Base-by-base conservation (phyloP, 2,797 vertebrate genomes). In the Silurus lanzhouensis region DNA sequence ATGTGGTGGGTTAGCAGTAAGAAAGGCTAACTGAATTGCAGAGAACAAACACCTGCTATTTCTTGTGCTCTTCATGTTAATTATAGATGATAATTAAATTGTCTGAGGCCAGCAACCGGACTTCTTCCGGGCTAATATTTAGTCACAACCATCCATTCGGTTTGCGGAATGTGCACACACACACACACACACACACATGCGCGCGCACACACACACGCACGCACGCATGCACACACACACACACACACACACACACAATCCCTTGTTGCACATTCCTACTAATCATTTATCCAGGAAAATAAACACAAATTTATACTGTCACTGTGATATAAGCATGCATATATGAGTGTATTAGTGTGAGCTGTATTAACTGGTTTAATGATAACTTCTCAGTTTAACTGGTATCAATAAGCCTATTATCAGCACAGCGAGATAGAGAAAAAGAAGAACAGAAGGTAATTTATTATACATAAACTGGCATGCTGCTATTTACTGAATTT, bases 61-160 rank as follows among this genome's bases (percentile, higher is more conserved):
- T 84, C 84, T 81, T 86, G 82, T 85, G 82, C 82, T 82, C 67
- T 87, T 82, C 87, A 84, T 89, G 85, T 87, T 86, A 88, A 90
- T 90, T 81, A 87, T 70, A 76, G 25, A 44, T 57, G 63, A 63
- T 88, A 87, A 90, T 88, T 80, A 86, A 86, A 88, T 85, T 87
- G 82, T 88, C 82, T 79, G 58, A 84, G 84, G 25, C 52, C 66
- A 55, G 10, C 72, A 84, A 71, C 76, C 79, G 57, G 60, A 79
- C 31, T 70, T 87, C 74, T 78, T 76, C 64, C 63, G 63, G 84
- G 71, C 78, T 84, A 82, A 86, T 86, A 75, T 86, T 25, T 75
- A 84, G 72, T 82, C 71, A 64, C 64, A 85, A 71, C 25, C 81
- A 66, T 87, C 80, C 70, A 58, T 87, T 31, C 57, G 63, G 38